phyloP scores from a whole-genome alignment of 2,888 invertebrate genomes.

The Celastrina argiolus region DNA sequence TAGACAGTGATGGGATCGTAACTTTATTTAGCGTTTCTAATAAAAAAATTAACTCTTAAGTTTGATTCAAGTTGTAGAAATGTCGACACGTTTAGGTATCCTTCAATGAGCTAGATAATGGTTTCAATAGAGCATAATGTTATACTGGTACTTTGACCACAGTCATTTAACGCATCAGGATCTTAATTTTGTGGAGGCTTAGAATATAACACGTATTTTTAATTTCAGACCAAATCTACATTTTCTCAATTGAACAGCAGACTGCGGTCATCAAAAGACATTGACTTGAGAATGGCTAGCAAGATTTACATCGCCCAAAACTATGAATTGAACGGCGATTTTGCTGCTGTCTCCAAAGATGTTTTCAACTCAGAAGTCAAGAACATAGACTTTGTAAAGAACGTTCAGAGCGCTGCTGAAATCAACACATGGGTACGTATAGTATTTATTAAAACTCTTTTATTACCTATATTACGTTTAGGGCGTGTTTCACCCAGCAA shows the following conservation, averaged over 20 bases:
- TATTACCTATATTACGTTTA: no score
- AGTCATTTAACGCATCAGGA: no score
- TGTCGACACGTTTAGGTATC: no score
- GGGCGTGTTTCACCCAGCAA: no score
- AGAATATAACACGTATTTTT: not conserved
- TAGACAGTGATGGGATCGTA: no score
- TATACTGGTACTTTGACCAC: no score
- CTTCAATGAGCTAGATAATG: no score
- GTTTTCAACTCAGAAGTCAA: conserved; percentile 80
- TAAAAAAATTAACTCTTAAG: no score
- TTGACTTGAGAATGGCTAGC: conserved; percentile 81
- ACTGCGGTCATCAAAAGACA: conserved; percentile 55
- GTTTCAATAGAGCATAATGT: no score
- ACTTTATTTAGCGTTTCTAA: no score
- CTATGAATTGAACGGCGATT: conserved; percentile 71
- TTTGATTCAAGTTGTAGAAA: no score
- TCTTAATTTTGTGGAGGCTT: no score
- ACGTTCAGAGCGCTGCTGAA: conserved; percentile 56
- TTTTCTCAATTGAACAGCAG: conserved; percentile 43
- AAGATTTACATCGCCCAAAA: conserved; percentile 79
- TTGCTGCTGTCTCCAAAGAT: conserved; percentile 69
- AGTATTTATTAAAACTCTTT: not conserved
- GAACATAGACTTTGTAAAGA: conserved; percentile 77
- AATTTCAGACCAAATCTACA: conserved; percentile 50
- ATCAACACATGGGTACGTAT: conserved; percentile 86